These are phyloP conservation scores for Callionymus lyra DNA, from an alignment of 2,113 vertebrate genomes.

Conservation along the genomic window DNA sequence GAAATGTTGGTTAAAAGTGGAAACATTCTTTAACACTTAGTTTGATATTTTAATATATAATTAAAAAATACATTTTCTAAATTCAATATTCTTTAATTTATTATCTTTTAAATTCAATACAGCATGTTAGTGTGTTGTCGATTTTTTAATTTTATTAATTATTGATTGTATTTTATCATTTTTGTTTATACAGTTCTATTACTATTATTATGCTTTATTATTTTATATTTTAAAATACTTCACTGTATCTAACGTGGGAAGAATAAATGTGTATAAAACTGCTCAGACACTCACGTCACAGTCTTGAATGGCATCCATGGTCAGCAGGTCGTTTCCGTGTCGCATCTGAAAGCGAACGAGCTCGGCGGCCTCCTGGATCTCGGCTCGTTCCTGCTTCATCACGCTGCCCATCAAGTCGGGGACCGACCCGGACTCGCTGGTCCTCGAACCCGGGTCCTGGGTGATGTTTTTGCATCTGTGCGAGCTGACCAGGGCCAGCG, in stretches of 20 bases:
- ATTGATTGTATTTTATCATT: too few species aligned
- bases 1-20: too few species aligned
- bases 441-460: slow-evolving; percentile 9
- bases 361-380: slow-evolving; percentile 62
- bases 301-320: slow-evolving; percentile 73
- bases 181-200: neutral
- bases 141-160: too few species aligned
- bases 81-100: too few species aligned
- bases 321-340: slow-evolving; percentile 68
- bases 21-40: too few species aligned
- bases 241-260: neutral
- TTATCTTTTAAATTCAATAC: too few species aligned
- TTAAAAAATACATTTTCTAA: too few species aligned
- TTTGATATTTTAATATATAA: too few species aligned
- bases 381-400: slow-evolving; percentile 34
- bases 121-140: too few species aligned
- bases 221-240: neutral
- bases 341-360: slow-evolving; percentile 70
- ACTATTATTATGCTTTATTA: neutral
- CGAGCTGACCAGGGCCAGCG: slow-evolving; percentile 43
- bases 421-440: neutral
- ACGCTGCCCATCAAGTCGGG: slow-evolving; percentile 33
- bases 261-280: too few species aligned
- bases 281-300: slow-evolving; percentile 63
- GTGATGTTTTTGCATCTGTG: slow-evolving; percentile 22